Conservation (phyloP, 2,113 vertebrate genomes). For the Gasterosteus aculeatus region DNA sequence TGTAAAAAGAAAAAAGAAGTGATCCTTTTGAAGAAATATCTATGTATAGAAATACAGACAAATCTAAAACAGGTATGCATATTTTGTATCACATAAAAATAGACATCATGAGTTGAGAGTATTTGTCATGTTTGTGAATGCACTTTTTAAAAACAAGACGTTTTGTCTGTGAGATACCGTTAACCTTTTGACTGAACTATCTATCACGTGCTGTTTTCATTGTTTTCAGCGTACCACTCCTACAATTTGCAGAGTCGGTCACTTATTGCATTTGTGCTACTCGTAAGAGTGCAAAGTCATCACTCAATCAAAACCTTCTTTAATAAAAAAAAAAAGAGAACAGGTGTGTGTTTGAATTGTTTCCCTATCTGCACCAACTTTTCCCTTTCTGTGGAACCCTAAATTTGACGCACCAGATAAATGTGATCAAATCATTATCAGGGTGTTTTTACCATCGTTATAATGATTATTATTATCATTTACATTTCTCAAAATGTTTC, state of each 20-base stretch:
- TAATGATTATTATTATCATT: conserved; percentile 10
- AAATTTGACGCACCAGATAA: conserved; percentile 44
- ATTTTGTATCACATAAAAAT: conserved; percentile 90
- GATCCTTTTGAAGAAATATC: conserved; percentile 88
- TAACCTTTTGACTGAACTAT: conserved; percentile 82
- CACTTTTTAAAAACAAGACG: conserved; percentile 95
- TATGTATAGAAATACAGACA: conserved; percentile 89
- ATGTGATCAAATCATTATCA: conserved; percentile 71
- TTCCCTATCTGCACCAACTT: conserved; percentile 53
- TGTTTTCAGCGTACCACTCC: conserved; percentile 75
- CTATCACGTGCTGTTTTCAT: conserved; percentile 77
- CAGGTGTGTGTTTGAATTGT: conserved; percentile 74
- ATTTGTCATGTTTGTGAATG: conserved; percentile 98
- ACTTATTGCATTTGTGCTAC: conserved; percentile 76
- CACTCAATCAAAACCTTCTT: conserved; percentile 79
- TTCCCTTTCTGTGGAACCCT: conserved; percentile 34
- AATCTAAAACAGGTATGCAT: conserved; percentile 92
- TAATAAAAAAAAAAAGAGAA: conserved; percentile 81
- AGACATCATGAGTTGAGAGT: conserved; percentile 93
- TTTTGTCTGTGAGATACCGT: conserved; percentile 95
- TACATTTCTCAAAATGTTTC: not conserved
- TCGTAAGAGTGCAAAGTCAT: conserved; percentile 75
- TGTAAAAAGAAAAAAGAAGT: conserved; percentile 80
- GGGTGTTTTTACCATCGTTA: not conserved
- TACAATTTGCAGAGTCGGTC: conserved; percentile 72